Percentiles rank a stretch among this genome's conserved stretches.
Conservation (phyloP, 2,888 invertebrate genomes). For the Nipponacmea schrenckii region DNA sequence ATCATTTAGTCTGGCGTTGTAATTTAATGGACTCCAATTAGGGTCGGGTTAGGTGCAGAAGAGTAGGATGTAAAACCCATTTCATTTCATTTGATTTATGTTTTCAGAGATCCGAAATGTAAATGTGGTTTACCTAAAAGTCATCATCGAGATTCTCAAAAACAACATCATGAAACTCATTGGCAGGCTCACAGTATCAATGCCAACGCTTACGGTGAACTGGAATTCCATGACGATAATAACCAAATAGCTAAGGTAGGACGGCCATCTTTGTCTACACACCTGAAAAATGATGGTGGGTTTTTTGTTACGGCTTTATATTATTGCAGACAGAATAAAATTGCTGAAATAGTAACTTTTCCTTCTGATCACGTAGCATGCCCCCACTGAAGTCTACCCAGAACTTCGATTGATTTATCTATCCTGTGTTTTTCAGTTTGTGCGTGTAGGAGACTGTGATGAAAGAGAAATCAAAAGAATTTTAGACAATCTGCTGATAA, state of each 20-base stretch:
- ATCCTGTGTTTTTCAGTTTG: no score
- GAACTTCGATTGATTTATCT: no score
- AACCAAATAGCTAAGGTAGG: slow-evolving; percentile 60
- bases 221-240: slow-evolving; percentile 63
- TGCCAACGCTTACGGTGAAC: slow-evolving; percentile 64
- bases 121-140: neutral
- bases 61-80: neutral
- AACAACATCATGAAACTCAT: neutral
- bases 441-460: slow-evolving; percentile 49
- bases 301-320: no score
- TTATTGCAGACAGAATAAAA: no score
- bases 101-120: neutral
- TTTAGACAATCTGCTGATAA: slow-evolving; percentile 54
- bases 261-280: neutral
- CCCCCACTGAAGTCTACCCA: no score
- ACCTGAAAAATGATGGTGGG: no score
- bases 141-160: neutral
- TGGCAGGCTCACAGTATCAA: neutral
- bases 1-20: no score
- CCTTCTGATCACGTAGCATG: no score
- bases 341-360: no score
- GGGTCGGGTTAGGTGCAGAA: neutral
- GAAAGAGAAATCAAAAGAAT: slow-evolving; percentile 56
- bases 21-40: no score
- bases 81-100: no score